Percentiles rank a stretch among this genome's conserved stretches.
phyloP scores from a whole-genome alignment of 2,797 vertebrate genomes.

The Anas georgica region DNA sequence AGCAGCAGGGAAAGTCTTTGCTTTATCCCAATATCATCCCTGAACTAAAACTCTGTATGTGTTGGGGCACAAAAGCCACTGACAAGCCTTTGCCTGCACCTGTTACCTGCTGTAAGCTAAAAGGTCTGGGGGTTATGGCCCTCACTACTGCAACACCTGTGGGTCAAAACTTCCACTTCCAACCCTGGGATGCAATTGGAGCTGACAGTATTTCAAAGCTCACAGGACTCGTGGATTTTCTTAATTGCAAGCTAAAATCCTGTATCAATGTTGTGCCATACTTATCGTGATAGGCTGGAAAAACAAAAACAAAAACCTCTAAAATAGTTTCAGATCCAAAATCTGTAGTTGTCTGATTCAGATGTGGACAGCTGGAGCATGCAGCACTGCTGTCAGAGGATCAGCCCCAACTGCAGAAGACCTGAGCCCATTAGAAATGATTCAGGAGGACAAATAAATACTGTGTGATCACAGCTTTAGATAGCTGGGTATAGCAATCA shows the following conservation, averaged over 20 bases:
- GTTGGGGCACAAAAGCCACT: background rate
- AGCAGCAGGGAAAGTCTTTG: background rate
- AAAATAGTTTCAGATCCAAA: background rate
- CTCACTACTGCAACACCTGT: accelerated
- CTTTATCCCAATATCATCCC: background rate
- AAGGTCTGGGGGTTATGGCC: background rate
- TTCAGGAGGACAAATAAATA: background rate
- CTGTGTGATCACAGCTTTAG: background rate
- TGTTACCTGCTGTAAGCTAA: background rate
- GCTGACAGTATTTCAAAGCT: background rate
- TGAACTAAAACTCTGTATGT: background rate
- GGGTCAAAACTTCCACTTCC: background rate
- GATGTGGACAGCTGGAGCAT: background rate
- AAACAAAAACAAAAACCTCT: background rate
- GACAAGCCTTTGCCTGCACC: background rate
- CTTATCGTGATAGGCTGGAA: background rate
- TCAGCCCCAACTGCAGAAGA: background rate
- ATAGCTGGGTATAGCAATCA: accelerated
- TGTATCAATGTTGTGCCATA: accelerated
- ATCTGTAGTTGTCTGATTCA: background rate
- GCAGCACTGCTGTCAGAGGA: background rate
- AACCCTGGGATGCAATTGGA: background rate
- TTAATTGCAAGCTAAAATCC: background rate
- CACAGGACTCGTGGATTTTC: background rate
- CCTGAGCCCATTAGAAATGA: background rate